Evolutionary conservation across 1,140 invertebrate genomes (phyloP).

Genomic region (Agrilus planipennis): DNA sequence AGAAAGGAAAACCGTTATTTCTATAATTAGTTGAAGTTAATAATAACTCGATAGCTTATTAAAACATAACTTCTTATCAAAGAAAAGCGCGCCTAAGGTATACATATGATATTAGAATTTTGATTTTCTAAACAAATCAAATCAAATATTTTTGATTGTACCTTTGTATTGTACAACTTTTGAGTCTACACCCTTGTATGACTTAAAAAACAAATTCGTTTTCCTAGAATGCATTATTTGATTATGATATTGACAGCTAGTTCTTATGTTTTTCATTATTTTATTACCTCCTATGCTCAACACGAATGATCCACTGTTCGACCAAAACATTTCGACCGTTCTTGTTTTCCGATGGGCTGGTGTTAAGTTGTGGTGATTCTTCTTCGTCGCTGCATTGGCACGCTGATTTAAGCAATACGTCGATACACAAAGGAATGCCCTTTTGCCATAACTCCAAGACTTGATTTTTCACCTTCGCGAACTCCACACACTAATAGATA

Average conservation of each 20-base stretch:
- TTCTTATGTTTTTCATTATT: neutral
- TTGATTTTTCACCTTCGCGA: constrained; percentile 40
- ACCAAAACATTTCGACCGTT: constrained; percentile 43
- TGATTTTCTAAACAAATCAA: too few relatives aligned
- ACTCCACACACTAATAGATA: constrained; percentile 38
- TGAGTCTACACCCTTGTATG: too few relatives aligned
- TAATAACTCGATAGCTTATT: too few relatives aligned
- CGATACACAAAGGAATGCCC: constrained; percentile 54
- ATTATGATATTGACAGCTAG: neutral
- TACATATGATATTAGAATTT: too few relatives aligned
- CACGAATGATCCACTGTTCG: constrained; percentile 62
- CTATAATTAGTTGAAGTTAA: too few relatives aligned
- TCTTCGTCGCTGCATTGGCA: constrained; percentile 47
- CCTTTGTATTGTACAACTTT: too few relatives aligned
- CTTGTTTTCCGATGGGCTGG: constrained; percentile 21
- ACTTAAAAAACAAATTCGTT: too few relatives aligned
- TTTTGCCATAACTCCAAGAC: constrained; percentile 42
- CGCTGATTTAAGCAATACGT: constrained; percentile 56
- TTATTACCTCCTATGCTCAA: constrained; percentile 47
- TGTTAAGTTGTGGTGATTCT: constrained; percentile 13
- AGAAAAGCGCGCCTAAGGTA: too few relatives aligned
- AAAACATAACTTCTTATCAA: too few relatives aligned
- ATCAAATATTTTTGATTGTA: too few relatives aligned
- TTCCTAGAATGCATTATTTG: neutral
- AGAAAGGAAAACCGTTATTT: neutral